These are phyloP conservation scores for Sicus ferrugineus DNA, from an alignment of 2,888 invertebrate genomes.

Conservation along the genomic window DNA sequence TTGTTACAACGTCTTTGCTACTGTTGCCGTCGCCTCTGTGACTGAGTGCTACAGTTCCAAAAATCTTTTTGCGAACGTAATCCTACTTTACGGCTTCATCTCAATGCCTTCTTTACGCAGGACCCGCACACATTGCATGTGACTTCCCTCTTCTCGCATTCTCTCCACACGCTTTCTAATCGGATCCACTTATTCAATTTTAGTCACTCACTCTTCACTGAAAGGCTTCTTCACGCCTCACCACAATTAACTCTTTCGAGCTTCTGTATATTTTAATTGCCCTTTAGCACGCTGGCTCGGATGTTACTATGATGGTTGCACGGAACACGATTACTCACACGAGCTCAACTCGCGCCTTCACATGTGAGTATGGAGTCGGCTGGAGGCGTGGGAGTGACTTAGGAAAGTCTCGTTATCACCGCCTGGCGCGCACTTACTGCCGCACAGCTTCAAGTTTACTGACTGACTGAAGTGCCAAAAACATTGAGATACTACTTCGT, in stretches of 20 bases:
- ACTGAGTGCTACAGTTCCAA: no score
- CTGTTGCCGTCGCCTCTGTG: no score
- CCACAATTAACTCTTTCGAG: neutral
- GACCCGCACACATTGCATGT: neutral
- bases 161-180: no score
- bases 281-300: slow-evolving; percentile 34
- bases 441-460: slow-evolving; percentile 59
- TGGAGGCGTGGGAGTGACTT: neutral
- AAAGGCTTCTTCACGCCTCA: neutral
- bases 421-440: slow-evolving; percentile 44
- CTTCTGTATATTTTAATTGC: slow-evolving; percentile 33
- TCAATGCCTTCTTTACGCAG: no score
- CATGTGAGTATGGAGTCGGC: neutral
- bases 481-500: slow-evolving; percentile 46
- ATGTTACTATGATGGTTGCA: neutral
- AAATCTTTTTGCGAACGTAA: no score
- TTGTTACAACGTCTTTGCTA: no score
- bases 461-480: slow-evolving; percentile 57
- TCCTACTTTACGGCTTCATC: no score
- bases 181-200: neutral
- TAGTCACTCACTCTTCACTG: no score
- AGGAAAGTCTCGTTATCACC: slow-evolving; percentile 6
- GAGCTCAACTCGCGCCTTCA: neutral
- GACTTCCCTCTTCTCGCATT: neutral
- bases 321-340: slow-evolving; percentile 4